Evolutionary conservation across 2,888 invertebrate species (phyloP), one percentile per base, ranked within the genome.

Genomic region (Polydrusus cervinus): DNA sequence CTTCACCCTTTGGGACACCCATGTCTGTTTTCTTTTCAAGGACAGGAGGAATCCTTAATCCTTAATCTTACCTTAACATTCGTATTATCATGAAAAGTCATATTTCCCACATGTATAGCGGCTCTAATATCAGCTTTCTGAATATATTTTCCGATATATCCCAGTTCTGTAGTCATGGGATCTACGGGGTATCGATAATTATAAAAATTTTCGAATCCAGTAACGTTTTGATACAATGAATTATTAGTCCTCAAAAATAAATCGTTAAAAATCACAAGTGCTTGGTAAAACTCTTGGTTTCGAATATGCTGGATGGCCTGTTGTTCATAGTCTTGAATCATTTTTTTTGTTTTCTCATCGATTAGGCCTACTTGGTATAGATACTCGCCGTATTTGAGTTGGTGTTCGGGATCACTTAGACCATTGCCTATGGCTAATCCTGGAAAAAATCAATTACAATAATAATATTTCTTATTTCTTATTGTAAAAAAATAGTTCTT

Each of bases 41-140:
- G 25, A 25, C n/a, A n/a, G n/a, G n/a, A n/a, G n/a, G n/a, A n/a
- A n/a, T 25, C 25, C 5, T 25, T 25, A 3, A 25, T 1, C 25
- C 8, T 89, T 82, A 1, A 34, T 34, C 34, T 34, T 10, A 34
- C 34, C 84, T 95, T 95, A 0, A 97, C 97, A n/a, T 75, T 83
- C 73, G 85, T 83, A 43, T 88, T 85, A 0, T 74, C 79, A 71
- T 93, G 88, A 84, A 94, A 97, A 0, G 93, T 89, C 25, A 90
- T 86, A 80, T 94, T 92, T 3, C 97, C 97, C 0, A 97, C 97
- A 85, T 97, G 97, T 73, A 97, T 93, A 0, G 93, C 92, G 67
- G 89, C 90, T 1, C 96, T 89, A 0, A 94, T 90, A 51, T 89
- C 88, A 60, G 87, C 87, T 38, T 88, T 88, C 81, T 93, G 93